Percentiles rank a stretch among this genome's conserved stretches.
Conservation (phyloP, 2,797 vertebrate genomes). For the Vultur gryphus region DNA sequence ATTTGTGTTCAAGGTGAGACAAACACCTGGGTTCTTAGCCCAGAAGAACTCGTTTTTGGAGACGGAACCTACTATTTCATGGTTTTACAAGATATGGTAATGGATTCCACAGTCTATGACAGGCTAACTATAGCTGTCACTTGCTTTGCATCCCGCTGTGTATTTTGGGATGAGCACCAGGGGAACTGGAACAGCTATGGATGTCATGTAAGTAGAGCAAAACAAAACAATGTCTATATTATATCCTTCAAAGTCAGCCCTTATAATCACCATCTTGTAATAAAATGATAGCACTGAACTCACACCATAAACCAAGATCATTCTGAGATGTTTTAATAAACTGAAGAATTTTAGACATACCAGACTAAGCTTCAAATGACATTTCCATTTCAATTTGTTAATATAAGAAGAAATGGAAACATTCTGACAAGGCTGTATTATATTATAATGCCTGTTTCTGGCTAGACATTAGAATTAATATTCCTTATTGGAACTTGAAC, state of each 20-base stretch:
- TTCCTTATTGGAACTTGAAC: neutral
- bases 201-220: conserved; percentile 81
- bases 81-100: conserved; percentile 75
- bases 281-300: neutral
- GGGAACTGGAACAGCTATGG: conserved; percentile 86
- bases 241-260: neutral
- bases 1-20: conserved; percentile 74
- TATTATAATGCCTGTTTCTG: neutral
- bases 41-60: conserved; percentile 76
- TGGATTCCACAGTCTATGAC: conserved; percentile 70
- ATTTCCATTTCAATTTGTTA: neutral
- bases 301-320: neutral
- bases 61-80: conserved; percentile 84
- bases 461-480: neutral
- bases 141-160: conserved; percentile 86
- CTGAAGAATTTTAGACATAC: neutral
- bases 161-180: conserved; percentile 87
- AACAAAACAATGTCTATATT: neutral
- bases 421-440: neutral
- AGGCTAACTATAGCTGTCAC: conserved; percentile 77
- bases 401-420: neutral
- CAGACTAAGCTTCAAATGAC: neutral
- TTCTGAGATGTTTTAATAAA: neutral
- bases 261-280: neutral
- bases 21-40: conserved; percentile 87